Evolutionary conservation across 2,113 vertebrate species (phyloP).

Genomic region (Gavialis gangeticus): DNA sequence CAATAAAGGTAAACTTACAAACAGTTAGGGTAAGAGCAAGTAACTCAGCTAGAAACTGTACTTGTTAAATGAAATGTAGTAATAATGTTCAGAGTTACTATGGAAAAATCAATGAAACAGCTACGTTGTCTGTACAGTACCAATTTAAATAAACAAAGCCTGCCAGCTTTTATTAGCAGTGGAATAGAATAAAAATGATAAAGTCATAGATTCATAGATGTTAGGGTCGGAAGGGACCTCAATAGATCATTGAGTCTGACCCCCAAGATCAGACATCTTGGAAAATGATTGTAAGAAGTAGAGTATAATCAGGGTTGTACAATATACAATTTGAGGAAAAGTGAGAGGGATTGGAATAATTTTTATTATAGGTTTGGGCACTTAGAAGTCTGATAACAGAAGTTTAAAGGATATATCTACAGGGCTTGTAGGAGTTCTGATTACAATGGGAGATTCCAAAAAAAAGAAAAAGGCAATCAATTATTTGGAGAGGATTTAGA

Average conservation of each 20-base stretch:
- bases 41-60: background rate
- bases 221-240: too few species aligned
- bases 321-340: background rate
- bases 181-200: background rate
- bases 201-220: too few species aligned
- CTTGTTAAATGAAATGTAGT: background rate
- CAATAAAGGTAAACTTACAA: background rate
- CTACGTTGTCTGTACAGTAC: background rate
- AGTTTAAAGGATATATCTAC: too few species aligned
- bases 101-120: background rate
- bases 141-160: background rate
- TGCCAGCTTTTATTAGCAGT: background rate
- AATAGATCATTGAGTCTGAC: too few species aligned
- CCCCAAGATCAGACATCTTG: background rate
- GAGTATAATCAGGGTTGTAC: background rate
- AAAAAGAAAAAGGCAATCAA: background rate
- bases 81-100: background rate
- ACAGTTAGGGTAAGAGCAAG: background rate
- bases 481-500: background rate
- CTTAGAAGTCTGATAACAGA: background rate
- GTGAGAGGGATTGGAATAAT: background rate
- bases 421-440: background rate
- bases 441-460: background rate
- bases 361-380: background rate
- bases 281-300: background rate